phyloP scores from a whole-genome alignment of 2,113 vertebrate genomes.

The Okapia johnstoni region DNA sequence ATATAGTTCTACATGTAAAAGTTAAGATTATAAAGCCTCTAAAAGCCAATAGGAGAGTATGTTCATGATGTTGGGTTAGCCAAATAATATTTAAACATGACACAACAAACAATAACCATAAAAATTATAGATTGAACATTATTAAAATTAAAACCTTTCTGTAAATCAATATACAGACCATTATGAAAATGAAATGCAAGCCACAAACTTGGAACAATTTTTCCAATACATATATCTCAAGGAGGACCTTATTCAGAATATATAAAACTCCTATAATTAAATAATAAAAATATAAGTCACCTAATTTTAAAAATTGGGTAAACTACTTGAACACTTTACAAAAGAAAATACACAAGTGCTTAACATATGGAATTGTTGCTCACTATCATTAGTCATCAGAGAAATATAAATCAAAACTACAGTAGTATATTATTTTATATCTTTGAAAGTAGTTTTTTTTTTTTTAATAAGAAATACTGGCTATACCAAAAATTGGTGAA shows the following conservation, averaged over 20 bases:
- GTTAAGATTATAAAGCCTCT: not conserved
- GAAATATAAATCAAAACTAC: not conserved
- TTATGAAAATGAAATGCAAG: slow-evolving; percentile 18
- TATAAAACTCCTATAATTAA: not conserved
- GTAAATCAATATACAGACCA: not conserved
- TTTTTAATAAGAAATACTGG: not conserved
- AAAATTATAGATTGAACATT: not conserved
- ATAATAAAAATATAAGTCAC: not conserved
- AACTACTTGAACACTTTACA: not conserved
- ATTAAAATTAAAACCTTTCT: slow-evolving; percentile 34
- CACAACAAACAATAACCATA: not conserved
- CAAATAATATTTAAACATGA: not conserved
- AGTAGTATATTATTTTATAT: not conserved
- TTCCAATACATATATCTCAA: not conserved
- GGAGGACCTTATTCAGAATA: not conserved
- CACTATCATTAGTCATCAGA: not conserved
- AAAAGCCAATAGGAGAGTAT: not conserved
- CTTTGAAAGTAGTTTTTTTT: not conserved
- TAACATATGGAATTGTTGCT: not conserved
- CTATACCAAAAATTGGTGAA: not conserved
- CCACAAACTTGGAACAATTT: not conserved
- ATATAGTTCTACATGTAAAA: not conserved
- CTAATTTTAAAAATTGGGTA: not conserved
- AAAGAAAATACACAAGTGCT: not conserved
- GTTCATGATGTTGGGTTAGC: not conserved